Evolutionary conservation across 2,797 vertebrate species (phyloP), one percentile per base, ranked within the genome.

Genomic region (Parambassis ranga): DNA sequence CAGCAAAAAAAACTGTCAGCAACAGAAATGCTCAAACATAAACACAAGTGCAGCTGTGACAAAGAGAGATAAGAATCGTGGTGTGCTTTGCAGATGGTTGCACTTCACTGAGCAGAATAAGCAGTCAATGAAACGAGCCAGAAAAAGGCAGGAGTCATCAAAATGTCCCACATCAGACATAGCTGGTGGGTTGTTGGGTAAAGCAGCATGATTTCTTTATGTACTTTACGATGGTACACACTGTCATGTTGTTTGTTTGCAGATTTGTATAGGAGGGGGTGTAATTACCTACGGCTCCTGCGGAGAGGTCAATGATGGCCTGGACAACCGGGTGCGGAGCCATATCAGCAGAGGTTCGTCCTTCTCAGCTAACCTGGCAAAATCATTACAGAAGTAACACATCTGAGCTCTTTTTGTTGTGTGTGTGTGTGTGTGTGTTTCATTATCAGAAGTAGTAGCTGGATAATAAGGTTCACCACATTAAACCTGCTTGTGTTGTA

Each of bases 261-360:
- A 28, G 3, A 10, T n/a, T 31, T 23, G 13, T 38, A 9, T 10
- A 42, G 22, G 23, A 16, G 37, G 16, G 3, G 1, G 14, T 38
- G 31, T 9, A 39, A 19, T 93, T 92, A 99, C 97, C 97, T 91
- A 96, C 86, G 13, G 98, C 97, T 71, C 98, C 98, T 9, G 96
- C 94, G 8, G 94, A 95, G 52, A 98, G 96, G 89, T 99, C 98
- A 26, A 99, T 96, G 43, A 92, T 73, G 65, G 96, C 98, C 85
- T 98, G 98, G 72, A 99, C 73, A 39, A 81, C 94, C 3, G 96
- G 93, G 71, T 94, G 95, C 24, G 94, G 93, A 37, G 90, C 92
- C 96, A 98, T 98, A 22, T 37, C 50, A 59, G 32, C 61, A 10
- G 19, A 65, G 47, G 10, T 50, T 57, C 41, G 22, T 53, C 28